Evolutionary conservation across 2,113 vertebrate genomes (phyloP), one percentile per base, ranked within the genome.

Genomic region (Gasterosteus nipponicus): DNA sequence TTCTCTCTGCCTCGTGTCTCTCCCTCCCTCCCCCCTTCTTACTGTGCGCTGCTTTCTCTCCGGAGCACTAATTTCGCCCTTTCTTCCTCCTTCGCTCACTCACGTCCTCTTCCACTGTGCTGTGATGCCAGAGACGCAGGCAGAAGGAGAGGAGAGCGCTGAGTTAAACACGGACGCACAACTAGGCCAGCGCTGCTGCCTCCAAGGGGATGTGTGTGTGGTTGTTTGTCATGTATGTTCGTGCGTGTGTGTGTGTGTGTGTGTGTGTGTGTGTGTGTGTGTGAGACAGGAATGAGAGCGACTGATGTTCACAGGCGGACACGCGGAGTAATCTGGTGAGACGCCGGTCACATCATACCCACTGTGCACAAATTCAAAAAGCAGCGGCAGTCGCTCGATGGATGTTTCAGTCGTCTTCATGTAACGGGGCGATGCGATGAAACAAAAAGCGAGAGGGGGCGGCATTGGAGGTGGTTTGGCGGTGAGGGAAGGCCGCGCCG

Each of bases 111-210:
- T 44, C 64, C 68, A 73, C 81, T 75, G 66, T 53, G 64, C 80
- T 62, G 69, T 59, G 81, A 85, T 84, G 85, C 83, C 77, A 86
- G 74, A 66, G 77, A 86, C 66, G 71, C 53, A 78, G 80, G 79
- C 77, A 83, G 82, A 81, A 83, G 65, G 59, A 78, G 72, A 76
- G 47, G 73, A 84, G 79, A 80, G 84, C 58, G 74, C 73, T 65
- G 89, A 90, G 84, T 87, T 91, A 79, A 91, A 87, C 86, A 88
- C 85, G 86, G 88, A 79, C 51, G 26, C 82, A 89, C 85, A 92
- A 86, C 80, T 89, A 92, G 91, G 89, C 86, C 92, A 92, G 81
- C 84, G 75, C 81, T 70, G 82, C 64, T 80, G 86, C 90, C 90
- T 85, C 89, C 65, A 80, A 84, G 84, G 86, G 72, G 51, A 74